Evolutionary conservation across 2,797 vertebrate genomes (phyloP), one percentile per base, ranked within the genome.

Genomic region (Enteromius trimaculatus): DNA sequence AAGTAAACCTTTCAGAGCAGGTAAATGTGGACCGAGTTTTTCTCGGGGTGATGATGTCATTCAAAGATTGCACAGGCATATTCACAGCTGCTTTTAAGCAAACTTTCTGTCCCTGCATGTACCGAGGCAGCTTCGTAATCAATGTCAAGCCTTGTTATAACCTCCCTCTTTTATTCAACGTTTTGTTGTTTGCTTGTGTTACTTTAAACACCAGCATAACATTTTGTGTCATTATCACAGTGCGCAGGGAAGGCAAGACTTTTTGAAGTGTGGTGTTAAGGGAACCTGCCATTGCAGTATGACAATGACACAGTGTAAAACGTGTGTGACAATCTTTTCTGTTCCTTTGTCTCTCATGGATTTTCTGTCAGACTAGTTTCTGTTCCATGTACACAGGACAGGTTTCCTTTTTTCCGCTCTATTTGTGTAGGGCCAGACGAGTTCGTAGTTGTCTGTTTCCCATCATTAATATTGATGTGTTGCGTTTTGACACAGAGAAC

Each of bases 361-460:
- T 88, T 78, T 89, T 76, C 85, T 80, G 77, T 88, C 88, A 87
- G 83, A 55, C 74, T 84, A 84, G 85, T 88, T 87, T 37, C 86
- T 88, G 89, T 89, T 89, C 86, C 86, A 39, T 87, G 90, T 89
- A 83, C 86, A 71, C 79, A 90, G 76, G 87, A 90, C 88, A 88
- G 87, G 82, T 37, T 76, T 44, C 29, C 53, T 53, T 37, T 71
- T 19, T 21, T 49, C 34, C 7, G 51, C 79, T 37, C 75, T 37
- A 17, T 49, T 87, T 75, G 90, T 88, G 88, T 90, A 89, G 86
- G 89, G 83, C 79, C 23, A 37, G 79, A 16, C 60, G 19, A 69
- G 74, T 71, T 81, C 74, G 84, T 74, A 65, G 37, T 44, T 79
- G 72, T 82, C 49, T 80, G 82, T 70, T 84, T 82, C 64, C 60